Base-by-base conservation (phyloP, 2,797 vertebrate species). In the Spheniscus humboldti region DNA sequence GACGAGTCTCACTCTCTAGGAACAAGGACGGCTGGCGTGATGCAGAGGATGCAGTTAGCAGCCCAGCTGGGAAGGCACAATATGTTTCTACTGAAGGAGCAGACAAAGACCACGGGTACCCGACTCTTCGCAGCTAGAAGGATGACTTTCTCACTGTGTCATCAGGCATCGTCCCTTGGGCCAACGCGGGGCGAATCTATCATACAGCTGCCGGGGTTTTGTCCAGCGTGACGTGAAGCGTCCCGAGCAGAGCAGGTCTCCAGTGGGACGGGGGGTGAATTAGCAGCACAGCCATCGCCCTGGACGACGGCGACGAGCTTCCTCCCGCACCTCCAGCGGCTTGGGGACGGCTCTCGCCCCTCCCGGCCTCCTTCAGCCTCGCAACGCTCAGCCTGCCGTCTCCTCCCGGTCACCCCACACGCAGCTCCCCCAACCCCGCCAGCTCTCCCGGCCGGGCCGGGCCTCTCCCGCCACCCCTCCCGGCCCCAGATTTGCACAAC, bases 11-110 rank as follows among this genome's bases (percentile, higher is more conserved):
- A 11, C 63, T 0, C 37, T 10, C 5, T 0, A 10, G 48, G 45
- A 11, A 3, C 3, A 3, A 15, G 39, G 39, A 3, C 6, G 4
- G 33, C 0, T 2, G 19, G n/a, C 5, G 5, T 0, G 60, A 10
- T 4, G 19, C 18, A 2, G 50, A n/a, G 43, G 56, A 55, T 0
- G n/a, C 33, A 2, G 4, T 4, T 0, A 30, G 35, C 55, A 37
- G 3, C 56, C 37, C 52, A 11, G 33, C 47, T 2, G 1, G 68
- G 41, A 15, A 27, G 60, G 11, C 64, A 41, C 31, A 16, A 6
- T 1, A 1, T 19, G 0, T 14, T 28, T 9, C 56, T 11, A 3
- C 22, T 0, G 60, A 9, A 52, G 56, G 33, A 39, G 14, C 13
- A 3, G 6, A 8, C n/a, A 52, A 19, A 43, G 5, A 2, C 76